Conservation (phyloP, 2,113 vertebrate species). For the Athene cunicularia region DNA sequence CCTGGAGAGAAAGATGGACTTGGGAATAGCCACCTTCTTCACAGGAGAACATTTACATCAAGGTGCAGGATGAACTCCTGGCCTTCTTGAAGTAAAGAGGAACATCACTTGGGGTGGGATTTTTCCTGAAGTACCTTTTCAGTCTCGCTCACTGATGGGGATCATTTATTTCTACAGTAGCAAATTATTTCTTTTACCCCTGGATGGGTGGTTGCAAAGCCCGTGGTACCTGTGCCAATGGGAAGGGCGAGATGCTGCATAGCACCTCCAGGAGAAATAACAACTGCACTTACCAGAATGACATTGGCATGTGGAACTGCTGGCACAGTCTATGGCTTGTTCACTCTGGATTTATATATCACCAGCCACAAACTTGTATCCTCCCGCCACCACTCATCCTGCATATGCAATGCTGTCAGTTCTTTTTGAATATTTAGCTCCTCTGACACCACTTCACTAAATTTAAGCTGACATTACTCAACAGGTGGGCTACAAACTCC, state of each 20-base stretch:
- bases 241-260: neutral
- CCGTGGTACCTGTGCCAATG: accelerated
- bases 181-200: neutral
- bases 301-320: neutral
- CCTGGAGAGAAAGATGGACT: neutral
- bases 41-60: neutral
- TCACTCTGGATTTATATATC: neutral
- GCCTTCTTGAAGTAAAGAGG: neutral
- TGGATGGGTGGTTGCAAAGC: neutral
- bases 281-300: neutral
- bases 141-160: neutral
- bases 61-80: neutral
- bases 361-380: neutral
- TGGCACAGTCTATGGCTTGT: neutral
- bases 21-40: neutral
- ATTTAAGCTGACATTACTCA: neutral
- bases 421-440: neutral
- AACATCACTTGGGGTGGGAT: neutral
- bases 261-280: neutral
- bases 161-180: neutral
- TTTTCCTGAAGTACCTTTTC: neutral
- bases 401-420: neutral
- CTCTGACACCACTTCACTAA: neutral
- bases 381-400: neutral
- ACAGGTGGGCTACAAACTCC: neutral